Evolutionary conservation across 2,888 invertebrate species (phyloP).

Genomic region (Zeuzera pyrina): DNA sequence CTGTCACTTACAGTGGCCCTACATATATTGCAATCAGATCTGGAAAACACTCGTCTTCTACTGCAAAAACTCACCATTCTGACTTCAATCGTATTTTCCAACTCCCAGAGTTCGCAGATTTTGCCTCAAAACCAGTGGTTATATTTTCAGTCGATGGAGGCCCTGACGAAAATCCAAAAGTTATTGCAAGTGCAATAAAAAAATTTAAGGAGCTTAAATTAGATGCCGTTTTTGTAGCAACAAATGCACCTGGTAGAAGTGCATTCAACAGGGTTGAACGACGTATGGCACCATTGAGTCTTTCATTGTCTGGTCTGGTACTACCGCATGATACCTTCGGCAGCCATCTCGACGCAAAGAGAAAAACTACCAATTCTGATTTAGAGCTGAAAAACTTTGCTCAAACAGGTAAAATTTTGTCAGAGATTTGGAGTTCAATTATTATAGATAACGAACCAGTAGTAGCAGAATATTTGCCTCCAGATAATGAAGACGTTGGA

Average conservation of each 20-base stretch:
- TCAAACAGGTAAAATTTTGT: slow-evolving; percentile 6
- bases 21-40: slow-evolving; percentile 7
- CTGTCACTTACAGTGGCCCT: background rate
- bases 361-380: slow-evolving; percentile 23
- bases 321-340: slow-evolving; percentile 12
- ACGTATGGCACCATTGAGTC: slow-evolving; percentile 17
- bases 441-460: slow-evolving; percentile 2
- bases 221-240: slow-evolving; percentile 23
- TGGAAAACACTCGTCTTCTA: slow-evolving; percentile 17
- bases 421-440: slow-evolving; percentile 9
- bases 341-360: slow-evolving; percentile 10
- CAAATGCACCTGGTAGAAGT: slow-evolving; percentile 33
- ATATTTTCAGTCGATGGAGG: slow-evolving; percentile 10
- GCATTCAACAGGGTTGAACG: slow-evolving; percentile 15
- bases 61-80: slow-evolving; percentile 3
- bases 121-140: slow-evolving; percentile 17
- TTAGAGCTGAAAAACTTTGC: slow-evolving; percentile 20
- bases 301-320: slow-evolving; percentile 12
- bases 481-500: background rate
- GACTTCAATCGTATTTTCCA: background rate
- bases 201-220: slow-evolving; percentile 13
- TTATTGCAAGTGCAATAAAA: slow-evolving; percentile 12
- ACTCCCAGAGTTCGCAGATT: slow-evolving; percentile 7
- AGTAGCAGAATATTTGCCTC: slow-evolving; percentile 3
- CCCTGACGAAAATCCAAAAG: slow-evolving; percentile 13